Base-by-base conservation (phyloP, 2,797 vertebrate species). In the Alauda arvensis region DNA sequence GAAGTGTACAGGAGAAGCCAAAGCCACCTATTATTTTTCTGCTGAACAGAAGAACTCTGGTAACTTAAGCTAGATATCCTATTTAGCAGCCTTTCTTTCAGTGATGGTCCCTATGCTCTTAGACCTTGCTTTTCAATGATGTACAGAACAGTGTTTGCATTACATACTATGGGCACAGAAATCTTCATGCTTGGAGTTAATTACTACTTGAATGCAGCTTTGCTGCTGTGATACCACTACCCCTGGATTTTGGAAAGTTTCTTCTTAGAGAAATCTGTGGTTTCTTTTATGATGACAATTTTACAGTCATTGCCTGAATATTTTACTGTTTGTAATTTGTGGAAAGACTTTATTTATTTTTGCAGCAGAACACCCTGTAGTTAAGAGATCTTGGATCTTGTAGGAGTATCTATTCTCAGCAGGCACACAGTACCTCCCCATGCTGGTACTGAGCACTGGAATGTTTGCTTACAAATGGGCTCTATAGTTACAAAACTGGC, bases 381-480 rank as follows among this genome's bases (percentile, higher is more conserved):
- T 96, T 98, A 12, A 98, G 97, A 24, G 98, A 98, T 94, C 98
- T 98, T 8, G 98, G 98, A 85, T 99, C 98, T 8, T 98, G 98
- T 93, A 97, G 97, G 80, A 99, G 97, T 37, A 95, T 98, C 68
- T 98, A 95, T 94, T 98, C 98, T 43, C 97, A 97, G 92, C 98
- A 98, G 29, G 98, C 98, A 0, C 97, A 98, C 92, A 98, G 97
- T 93, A 98, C 99, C 91, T 99, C 98, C 80, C 98, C 98, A 0
- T 94, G 96, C 83, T 99, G 98, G 98, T 98, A 98, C 96, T 83
- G 97, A 77, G 98, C 98, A 34, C 98, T 98, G 0, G 98, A 98
- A 95, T 98, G 98, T 84, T 98, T 98, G 43, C 98, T 99, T 83
- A 99, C 98, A 1, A 97, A 98, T 2, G 98, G 98, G 9, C 97